A percentile compares a stretch with the other conserved stretches of the same genome.
Conservation (phyloP, 2,113 vertebrate genomes). For the Azemiops feae region DNA sequence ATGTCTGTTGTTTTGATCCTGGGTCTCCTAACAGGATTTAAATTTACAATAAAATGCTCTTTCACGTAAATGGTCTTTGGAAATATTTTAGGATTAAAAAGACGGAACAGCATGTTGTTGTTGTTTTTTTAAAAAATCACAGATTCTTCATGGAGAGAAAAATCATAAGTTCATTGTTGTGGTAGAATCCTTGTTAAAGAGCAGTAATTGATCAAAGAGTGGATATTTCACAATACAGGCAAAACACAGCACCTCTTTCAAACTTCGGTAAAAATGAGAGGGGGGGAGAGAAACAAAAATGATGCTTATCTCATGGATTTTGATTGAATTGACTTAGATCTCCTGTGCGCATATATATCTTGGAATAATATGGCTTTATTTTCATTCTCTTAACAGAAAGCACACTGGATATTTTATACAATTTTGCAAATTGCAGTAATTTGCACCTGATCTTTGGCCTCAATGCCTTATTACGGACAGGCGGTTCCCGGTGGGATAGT, state of each 20-base stretch:
- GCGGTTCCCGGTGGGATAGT: constrained; percentile 80
- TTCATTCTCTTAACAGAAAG: constrained; percentile 65
- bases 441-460: constrained; percentile 91
- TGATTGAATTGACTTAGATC: background rate
- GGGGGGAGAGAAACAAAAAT: background rate
- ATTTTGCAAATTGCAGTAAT: constrained; percentile 82
- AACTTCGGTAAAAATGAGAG: background rate
- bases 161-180: background rate
- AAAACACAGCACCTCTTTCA: background rate
- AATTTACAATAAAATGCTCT: background rate
- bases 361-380: background rate
- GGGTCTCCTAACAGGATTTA: background rate
- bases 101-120: background rate
- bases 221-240: background rate
- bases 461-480: constrained; percentile 84
- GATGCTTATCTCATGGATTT: background rate
- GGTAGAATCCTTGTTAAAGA: background rate
- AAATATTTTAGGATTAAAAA: background rate
- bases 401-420: constrained; percentile 83
- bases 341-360: too few species aligned
- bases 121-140: background rate
- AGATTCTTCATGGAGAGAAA: background rate
- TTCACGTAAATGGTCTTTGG: background rate
- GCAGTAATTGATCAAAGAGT: background rate
- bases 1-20: background rate